Evolutionary conservation across 1,140 invertebrate species (phyloP).

Genomic region (Teleopsis dalmanni): DNA sequence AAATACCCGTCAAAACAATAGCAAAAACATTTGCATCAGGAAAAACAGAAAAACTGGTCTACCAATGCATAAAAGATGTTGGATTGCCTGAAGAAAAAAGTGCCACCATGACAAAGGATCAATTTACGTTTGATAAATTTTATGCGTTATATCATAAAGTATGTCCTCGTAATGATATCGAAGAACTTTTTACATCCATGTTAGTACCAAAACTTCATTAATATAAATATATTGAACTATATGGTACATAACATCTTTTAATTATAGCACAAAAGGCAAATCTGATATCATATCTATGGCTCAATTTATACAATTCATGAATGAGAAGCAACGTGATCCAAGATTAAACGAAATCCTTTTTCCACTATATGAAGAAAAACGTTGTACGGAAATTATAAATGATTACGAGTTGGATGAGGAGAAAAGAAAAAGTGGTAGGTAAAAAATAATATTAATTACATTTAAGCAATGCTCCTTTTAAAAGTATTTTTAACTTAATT

Average conservation of each 20-base stretch:
- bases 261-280: constrained; percentile 79
- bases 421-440: constrained; percentile 67
- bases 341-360: constrained; percentile 98
- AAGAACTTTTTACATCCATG: constrained; percentile 95
- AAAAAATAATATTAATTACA: not conserved
- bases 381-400: constrained; percentile 86
- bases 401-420: constrained; percentile 88
- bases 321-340: constrained; percentile 97
- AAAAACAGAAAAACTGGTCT: constrained; percentile 96
- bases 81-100: constrained; percentile 93
- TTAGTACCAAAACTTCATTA: constrained; percentile 60
- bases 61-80: constrained; percentile 91
- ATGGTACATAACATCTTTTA: too few species aligned
- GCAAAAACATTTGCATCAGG: constrained; percentile 95
- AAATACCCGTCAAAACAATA: constrained; percentile 95
- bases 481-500: too few species aligned
- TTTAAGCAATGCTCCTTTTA: not conserved
- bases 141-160: constrained; percentile 98
- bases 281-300: constrained; percentile 77
- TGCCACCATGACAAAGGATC: constrained; percentile 88
- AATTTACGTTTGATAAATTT: constrained; percentile 99
- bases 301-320: constrained; percentile 90
- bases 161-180: constrained; percentile 97
- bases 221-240: too few species aligned
- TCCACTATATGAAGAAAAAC: constrained; percentile 92